A percentile compares a stretch with the other conserved stretches of the same genome.
These are phyloP conservation scores for Syritta pipiens DNA, from an alignment of 2,888 invertebrate species.

Conservation along the genomic window DNA sequence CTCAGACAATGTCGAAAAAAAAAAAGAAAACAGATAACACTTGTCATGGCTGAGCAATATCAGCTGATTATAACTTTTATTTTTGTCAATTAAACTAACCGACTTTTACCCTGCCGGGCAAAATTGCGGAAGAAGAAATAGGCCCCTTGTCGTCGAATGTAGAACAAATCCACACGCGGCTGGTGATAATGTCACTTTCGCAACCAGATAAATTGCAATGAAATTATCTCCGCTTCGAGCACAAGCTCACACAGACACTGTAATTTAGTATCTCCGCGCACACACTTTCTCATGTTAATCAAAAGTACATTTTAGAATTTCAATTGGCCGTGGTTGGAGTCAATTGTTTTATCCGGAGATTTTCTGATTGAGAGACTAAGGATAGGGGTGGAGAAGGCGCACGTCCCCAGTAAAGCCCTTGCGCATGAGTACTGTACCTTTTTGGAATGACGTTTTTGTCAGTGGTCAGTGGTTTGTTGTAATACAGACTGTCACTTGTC, in stretches of 20 bases:
- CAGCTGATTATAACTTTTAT: slow-evolving; percentile 23
- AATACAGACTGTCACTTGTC: slow-evolving; percentile 25
- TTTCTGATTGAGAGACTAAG: slow-evolving; percentile 26
- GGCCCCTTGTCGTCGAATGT: neutral
- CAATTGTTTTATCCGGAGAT: slow-evolving; percentile 67
- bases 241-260: neutral
- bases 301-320: slow-evolving; percentile 52
- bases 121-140: slow-evolving; percentile 13
- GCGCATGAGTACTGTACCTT: slow-evolving; percentile 8
- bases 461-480: slow-evolving; percentile 22
- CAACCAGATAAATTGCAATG: slow-evolving; percentile 33
- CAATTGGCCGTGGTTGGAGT: slow-evolving; percentile 56
- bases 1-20: neutral
- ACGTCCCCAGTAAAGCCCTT: neutral
- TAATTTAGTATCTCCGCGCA: slow-evolving; percentile 29
- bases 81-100: slow-evolving; percentile 3
- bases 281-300: slow-evolving; percentile 56
- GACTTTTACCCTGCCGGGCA: neutral
- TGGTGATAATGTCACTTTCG: slow-evolving; percentile 13
- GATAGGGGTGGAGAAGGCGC: neutral
- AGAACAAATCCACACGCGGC: slow-evolving; percentile 1
- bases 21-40: neutral
- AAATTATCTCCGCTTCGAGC: neutral
- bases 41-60: slow-evolving; percentile 9
- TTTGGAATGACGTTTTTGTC: neutral